Evolutionary conservation across 2,113 vertebrate species (phyloP).

Genomic region (Tretioscincus oriximinensis): DNA sequence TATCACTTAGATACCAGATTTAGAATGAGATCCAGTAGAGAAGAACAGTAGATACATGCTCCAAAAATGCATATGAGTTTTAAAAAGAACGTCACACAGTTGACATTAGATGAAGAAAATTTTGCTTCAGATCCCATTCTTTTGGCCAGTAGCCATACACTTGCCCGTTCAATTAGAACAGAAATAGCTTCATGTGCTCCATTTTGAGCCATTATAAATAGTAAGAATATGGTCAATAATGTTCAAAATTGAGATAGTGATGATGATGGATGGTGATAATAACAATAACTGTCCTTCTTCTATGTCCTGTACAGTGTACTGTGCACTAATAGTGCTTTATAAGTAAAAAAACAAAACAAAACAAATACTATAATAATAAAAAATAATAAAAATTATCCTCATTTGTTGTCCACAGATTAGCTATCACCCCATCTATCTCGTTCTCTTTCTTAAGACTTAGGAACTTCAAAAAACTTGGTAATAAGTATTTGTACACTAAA

Average conservation of each 20-base stretch:
- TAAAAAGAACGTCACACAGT: too few species aligned
- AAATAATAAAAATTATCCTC: neutral
- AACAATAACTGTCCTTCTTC: too few species aligned
- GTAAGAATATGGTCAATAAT: neutral
- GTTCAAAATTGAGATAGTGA: too few species aligned
- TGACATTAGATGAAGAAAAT: too few species aligned
- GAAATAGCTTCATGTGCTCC: neutral
- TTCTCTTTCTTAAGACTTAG: conserved; percentile 22
- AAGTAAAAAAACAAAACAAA: conserved; percentile 20
- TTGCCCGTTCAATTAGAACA: neutral
- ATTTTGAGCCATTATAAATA: neutral
- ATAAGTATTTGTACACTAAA: neutral
- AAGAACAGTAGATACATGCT: too few species aligned
- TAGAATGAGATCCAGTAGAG: too few species aligned
- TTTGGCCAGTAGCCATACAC: neutral
- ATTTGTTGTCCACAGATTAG: neutral
- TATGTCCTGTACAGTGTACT: too few species aligned
- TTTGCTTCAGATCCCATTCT: neutral
- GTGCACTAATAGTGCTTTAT: too few species aligned
- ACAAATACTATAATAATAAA: neutral
- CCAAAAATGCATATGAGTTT: too few species aligned
- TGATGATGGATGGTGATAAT: too few species aligned
- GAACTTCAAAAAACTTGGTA: conserved; percentile 18
- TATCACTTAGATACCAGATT: too few species aligned
- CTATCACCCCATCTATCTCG: neutral